phyloP scores from a whole-genome alignment of 2,888 invertebrate genomes.

The Ommatoiulus sabulosus region DNA sequence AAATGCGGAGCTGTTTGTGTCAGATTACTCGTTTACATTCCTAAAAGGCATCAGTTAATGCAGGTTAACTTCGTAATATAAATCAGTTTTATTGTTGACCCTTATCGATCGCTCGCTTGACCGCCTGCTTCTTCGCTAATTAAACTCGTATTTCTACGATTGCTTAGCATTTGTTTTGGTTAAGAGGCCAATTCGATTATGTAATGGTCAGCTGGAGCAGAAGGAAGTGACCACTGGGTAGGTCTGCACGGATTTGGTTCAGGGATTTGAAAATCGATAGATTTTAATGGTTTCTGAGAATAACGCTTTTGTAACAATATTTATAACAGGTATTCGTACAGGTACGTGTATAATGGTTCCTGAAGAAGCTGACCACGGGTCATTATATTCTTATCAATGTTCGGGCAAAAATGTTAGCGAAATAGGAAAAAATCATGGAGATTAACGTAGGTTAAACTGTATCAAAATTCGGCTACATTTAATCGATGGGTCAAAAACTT shows the following conservation, averaged over 20 bases:
- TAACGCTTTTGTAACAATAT: not conserved
- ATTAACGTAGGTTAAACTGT: too few species aligned
- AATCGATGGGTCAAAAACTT: too few species aligned
- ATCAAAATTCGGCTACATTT: too few species aligned
- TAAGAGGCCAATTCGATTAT: not conserved
- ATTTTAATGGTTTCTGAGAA: not conserved
- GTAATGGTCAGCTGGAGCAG: not conserved
- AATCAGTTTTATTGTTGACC: constrained; percentile 23
- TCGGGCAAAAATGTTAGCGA: too few species aligned
- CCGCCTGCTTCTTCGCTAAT: constrained; percentile 14
- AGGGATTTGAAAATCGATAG: constrained; percentile 15
- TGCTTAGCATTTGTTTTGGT: constrained; percentile 30
- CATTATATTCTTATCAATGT: not conserved
- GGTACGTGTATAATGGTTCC: not conserved
- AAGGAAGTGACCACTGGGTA: constrained; percentile 5
- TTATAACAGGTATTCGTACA: too few species aligned
- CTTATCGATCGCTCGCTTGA: constrained; percentile 4
- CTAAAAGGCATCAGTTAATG: not conserved
- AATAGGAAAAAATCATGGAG: too few species aligned
- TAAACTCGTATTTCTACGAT: not conserved
- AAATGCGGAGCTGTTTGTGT: not conserved
- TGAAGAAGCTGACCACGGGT: not conserved
- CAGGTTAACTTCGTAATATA: constrained; percentile 1
- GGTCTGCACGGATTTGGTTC: not conserved
- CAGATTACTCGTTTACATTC: constrained; percentile 12